phyloP scores from a whole-genome alignment of 2,113 vertebrate genomes.

The Emydocephalus ijimae region DNA sequence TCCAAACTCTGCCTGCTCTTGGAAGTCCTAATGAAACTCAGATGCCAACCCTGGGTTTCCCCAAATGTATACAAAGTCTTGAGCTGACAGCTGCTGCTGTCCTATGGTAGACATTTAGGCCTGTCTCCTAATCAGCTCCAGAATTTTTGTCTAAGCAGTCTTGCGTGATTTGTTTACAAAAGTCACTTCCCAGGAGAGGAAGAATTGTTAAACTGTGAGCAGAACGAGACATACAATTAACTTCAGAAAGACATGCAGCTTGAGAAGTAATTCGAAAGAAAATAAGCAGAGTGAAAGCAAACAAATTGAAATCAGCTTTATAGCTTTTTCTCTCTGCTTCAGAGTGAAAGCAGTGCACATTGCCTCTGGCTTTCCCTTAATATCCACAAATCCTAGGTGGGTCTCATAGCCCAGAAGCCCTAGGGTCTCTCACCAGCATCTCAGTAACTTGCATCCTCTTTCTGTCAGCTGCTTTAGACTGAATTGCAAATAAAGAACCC shows the following conservation, averaged over 20 bases:
- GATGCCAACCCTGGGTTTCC: conserved; percentile 44
- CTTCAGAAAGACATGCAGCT: conserved; percentile 59
- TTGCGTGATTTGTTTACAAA: conserved; percentile 68
- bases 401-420: background rate
- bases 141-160: conserved; percentile 52
- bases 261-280: conserved; percentile 65
- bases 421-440: background rate
- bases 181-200: conserved; percentile 63
- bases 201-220: conserved; percentile 59
- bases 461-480: background rate
- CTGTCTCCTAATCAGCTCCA: conserved; percentile 66
- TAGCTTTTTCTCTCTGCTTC: conserved; percentile 54
- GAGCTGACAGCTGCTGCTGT: conserved; percentile 58
- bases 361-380: background rate
- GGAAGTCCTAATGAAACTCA: conserved; percentile 54
- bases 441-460: background rate
- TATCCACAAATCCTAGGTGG: background rate
- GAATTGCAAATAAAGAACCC: background rate
- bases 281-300: conserved; percentile 47
- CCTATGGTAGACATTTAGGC: conserved; percentile 51
- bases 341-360: background rate
- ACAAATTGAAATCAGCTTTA: conserved; percentile 61
- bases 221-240: conserved; percentile 56
- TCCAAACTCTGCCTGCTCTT: conserved; percentile 32
- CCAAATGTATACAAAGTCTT: conserved; percentile 53